Percentiles rank a stretch among this genome's conserved stretches.
Evolutionary conservation across 1,140 invertebrate genomes (phyloP).

Genomic region (Rhyzopertha dominica): DNA sequence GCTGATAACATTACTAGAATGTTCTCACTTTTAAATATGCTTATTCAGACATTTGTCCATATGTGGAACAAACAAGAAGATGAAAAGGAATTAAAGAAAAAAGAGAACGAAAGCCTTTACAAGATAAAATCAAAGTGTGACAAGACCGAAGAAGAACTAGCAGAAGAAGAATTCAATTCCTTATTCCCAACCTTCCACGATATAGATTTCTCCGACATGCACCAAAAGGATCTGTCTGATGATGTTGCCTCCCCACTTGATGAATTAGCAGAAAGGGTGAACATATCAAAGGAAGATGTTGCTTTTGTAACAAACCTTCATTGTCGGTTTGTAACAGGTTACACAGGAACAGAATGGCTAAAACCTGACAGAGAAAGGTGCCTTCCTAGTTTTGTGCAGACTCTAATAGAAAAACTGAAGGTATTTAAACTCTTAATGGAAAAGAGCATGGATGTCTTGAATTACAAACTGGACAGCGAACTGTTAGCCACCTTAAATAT

Average conservation of each 20-base stretch:
- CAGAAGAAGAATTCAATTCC: constrained; percentile 62
- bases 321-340: constrained; percentile 52
- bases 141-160: constrained; percentile 70
- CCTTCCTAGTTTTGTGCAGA: constrained; percentile 49
- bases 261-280: constrained; percentile 41
- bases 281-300: too few relatives aligned
- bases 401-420: constrained; percentile 56
- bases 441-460: constrained; percentile 47
- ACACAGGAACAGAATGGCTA: constrained; percentile 57
- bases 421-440: constrained; percentile 52
- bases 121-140: constrained; percentile 61
- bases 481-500: constrained; percentile 54
- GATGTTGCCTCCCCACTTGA: too few relatives aligned
- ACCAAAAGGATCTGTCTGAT: constrained; percentile 21
- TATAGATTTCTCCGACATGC: constrained; percentile 61
- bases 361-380: constrained; percentile 34
- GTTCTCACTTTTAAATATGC: too few relatives aligned
- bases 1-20: too few relatives aligned
- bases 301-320: too few relatives aligned
- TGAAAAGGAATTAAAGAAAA: constrained; percentile 59
- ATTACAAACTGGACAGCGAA: constrained; percentile 49
- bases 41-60: too few relatives aligned
- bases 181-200: constrained; percentile 74
- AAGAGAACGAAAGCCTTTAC: constrained; percentile 77
- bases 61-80: constrained; percentile 74